Evolutionary conservation across 2,888 invertebrate genomes (phyloP).

Genomic region (Agrotis segetum): DNA sequence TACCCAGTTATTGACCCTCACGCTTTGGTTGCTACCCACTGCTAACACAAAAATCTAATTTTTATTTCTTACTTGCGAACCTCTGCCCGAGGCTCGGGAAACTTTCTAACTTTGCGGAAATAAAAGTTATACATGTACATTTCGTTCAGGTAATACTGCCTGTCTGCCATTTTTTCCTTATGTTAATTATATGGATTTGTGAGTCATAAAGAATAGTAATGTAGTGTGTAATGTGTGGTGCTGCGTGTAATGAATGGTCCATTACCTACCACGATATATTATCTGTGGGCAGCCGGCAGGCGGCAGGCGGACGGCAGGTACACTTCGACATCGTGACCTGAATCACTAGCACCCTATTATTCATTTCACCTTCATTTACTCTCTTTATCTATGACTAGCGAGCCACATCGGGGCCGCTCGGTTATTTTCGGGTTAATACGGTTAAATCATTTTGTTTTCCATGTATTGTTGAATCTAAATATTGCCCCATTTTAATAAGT

Average conservation of each 20-base stretch:
- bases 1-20: background rate
- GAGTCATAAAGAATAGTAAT: conserved; percentile 17
- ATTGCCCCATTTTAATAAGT: background rate
- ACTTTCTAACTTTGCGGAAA: conserved; percentile 1
- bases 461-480: background rate
- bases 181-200: background rate
- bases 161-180: background rate
- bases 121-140: conserved; percentile 3
- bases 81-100: background rate
- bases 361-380: conserved; percentile 34
- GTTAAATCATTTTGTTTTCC: background rate
- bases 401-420: background rate
- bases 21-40: background rate
- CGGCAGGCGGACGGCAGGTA: conserved; percentile 21
- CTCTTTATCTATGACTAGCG: conserved; percentile 35
- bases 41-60: conserved; percentile 2
- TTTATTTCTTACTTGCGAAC: background rate
- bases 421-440: background rate
- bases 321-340: conserved; percentile 65
- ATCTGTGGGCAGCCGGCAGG: conserved; percentile 15
- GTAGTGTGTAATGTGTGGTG: conserved; percentile 8
- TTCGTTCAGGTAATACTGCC: conserved; percentile 1
- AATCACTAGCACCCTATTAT: conserved; percentile 65
- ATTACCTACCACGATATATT: conserved; percentile 56
- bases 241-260: conserved; percentile 63